Evolutionary conservation across 2,113 vertebrate species (phyloP).

Genomic region (Chloroceryle aenea): DNA sequence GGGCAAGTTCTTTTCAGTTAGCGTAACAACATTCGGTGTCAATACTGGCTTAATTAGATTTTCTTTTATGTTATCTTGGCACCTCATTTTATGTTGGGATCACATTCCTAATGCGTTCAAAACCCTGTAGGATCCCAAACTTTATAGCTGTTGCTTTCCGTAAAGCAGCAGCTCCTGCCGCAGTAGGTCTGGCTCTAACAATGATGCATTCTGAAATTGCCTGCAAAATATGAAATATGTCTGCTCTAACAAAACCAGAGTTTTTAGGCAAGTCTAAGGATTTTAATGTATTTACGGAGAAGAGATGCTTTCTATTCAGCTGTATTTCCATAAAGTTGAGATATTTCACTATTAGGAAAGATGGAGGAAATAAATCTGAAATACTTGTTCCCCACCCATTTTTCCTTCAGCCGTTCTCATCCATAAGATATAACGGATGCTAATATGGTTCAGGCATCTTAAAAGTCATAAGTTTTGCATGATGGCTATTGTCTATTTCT

Average conservation of each 20-base stretch:
- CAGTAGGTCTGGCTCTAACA: conserved; percentile 41
- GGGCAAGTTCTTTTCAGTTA: background rate
- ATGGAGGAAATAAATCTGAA: conserved; percentile 58
- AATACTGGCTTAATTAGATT: conserved; percentile 46
- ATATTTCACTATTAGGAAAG: conserved; percentile 60
- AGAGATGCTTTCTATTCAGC: conserved; percentile 30
- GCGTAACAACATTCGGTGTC: background rate
- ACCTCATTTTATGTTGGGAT: conserved; percentile 39
- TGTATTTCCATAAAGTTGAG: conserved; percentile 63
- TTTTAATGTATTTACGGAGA: conserved; percentile 37
- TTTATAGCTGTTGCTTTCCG: conserved; percentile 53
- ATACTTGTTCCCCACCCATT: conserved; percentile 56
- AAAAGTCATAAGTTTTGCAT: background rate
- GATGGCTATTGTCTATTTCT: background rate
- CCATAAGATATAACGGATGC: conserved; percentile 41
- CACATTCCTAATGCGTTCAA: conserved; percentile 17
- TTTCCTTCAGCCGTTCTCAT: conserved; percentile 32
- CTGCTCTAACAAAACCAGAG: conserved; percentile 5
- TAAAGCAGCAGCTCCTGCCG: conserved; percentile 35
- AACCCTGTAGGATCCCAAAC: conserved; percentile 67
- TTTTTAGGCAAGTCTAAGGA: conserved; percentile 42
- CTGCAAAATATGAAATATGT: conserved; percentile 45
- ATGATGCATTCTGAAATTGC: conserved; percentile 27
- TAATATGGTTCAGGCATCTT: background rate
- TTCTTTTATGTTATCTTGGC: conserved; percentile 49